Conservation (phyloP, 2,888 invertebrate genomes). For the Oscheius sp. region DNA sequence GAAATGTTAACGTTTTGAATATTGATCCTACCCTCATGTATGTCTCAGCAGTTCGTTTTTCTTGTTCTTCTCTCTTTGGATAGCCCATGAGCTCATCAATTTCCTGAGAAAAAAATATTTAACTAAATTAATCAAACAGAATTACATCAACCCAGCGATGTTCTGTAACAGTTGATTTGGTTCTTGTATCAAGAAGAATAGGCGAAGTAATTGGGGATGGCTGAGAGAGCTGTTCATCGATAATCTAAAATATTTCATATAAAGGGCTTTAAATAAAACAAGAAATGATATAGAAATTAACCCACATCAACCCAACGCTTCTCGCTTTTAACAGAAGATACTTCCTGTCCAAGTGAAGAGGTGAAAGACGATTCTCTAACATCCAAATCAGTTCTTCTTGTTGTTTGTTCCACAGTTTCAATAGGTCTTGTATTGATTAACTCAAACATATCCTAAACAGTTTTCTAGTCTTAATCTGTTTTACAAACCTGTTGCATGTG, state of each 20-base stretch:
- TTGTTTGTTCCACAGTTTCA: constrained; percentile 6
- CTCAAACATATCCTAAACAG: constrained; percentile 27
- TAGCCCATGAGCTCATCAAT: constrained; percentile 25
- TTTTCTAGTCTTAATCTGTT: neutral
- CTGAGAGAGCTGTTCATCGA: constrained; percentile 47
- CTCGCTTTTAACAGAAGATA: constrained; percentile 30
- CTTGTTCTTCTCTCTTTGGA: constrained; percentile 7
- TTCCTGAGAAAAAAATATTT: neutral
- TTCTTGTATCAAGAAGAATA: constrained; percentile 35
- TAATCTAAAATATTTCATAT: constrained; percentile 16
- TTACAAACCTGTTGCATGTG: constrained; percentile 5
- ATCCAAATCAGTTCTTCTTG: constrained; percentile 9
- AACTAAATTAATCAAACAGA: no score
- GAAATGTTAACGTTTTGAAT: neutral
- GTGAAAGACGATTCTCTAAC: neutral
- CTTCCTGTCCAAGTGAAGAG: constrained; percentile 1
- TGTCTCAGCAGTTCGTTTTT: constrained; percentile 24
- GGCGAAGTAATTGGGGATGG: constrained; percentile 43
- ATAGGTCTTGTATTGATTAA: constrained; percentile 17
- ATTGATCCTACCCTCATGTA: constrained; percentile 8
- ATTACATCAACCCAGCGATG: constrained; percentile 50
- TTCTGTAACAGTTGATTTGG: constrained; percentile 36
- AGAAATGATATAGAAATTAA: no score
- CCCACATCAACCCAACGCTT: constrained; percentile 49
- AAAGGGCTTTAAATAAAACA: neutral